Conservation (phyloP, 2,113 vertebrate genomes). For the Gopherus flavomarginatus region DNA sequence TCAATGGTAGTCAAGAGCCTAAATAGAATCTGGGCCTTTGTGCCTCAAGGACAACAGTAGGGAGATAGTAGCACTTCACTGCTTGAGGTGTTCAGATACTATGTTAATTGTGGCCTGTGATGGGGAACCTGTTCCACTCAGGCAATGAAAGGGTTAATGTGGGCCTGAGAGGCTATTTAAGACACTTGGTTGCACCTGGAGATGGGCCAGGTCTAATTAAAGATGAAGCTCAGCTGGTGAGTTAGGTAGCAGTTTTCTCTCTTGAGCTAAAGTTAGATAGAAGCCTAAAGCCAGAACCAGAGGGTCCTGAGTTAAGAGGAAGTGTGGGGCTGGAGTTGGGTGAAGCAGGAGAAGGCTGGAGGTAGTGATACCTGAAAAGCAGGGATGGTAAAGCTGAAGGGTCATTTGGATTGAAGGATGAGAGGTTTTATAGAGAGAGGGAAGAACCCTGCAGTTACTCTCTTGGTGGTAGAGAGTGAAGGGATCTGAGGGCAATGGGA, state of each 20-base stretch:
- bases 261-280: background rate
- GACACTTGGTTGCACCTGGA: background rate
- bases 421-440: too few species aligned
- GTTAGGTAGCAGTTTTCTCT: background rate
- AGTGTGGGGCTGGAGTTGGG: too few species aligned
- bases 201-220: background rate
- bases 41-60: background rate
- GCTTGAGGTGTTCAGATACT: background rate
- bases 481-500: too few species aligned
- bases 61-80: background rate
- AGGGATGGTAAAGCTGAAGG: too few species aligned
- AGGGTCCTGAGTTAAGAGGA: too few species aligned
- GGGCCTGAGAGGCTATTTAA: background rate
- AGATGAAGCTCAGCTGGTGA: background rate
- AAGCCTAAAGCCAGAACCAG: background rate
- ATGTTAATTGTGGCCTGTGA: background rate
- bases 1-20: background rate
- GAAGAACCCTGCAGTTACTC: too few species aligned
- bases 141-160: background rate
- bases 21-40: background rate
- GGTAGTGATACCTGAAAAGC: too few species aligned
- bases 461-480: too few species aligned
- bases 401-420: too few species aligned
- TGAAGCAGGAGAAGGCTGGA: too few species aligned
- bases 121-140: background rate